These are phyloP conservation scores for Tethea ocularis DNA, from an alignment of 2,888 invertebrate genomes.

Conservation along the genomic window DNA sequence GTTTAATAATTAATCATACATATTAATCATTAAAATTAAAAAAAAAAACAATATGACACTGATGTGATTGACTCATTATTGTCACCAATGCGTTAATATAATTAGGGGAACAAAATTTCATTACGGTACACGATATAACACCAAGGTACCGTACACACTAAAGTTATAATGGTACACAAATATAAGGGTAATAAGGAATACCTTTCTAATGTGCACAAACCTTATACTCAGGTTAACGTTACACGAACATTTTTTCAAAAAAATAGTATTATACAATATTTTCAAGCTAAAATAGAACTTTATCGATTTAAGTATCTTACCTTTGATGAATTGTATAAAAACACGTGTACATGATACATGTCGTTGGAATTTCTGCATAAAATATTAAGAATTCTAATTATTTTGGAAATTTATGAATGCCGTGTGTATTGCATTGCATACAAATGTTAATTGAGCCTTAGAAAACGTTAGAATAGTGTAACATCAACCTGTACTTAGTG, in stretches of 20 bases:
- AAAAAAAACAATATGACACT: constrained; percentile 56
- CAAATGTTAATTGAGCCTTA: constrained; percentile 10
- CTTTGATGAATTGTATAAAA: neutral
- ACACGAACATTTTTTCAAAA: constrained; percentile 28
- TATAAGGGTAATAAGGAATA: constrained; percentile 30
- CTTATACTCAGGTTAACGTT: constrained; percentile 41
- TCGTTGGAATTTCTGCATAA: neutral
- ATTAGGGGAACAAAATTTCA: constrained; percentile 20
- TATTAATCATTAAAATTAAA: constrained; percentile 16
- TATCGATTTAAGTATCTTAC: neutral
- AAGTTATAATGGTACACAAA: constrained; percentile 30
- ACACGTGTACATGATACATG: neutral
- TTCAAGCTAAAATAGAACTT: neutral
- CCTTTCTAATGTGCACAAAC: constrained; percentile 54
- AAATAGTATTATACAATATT: constrained; percentile 12
- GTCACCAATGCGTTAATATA: constrained; percentile 45
- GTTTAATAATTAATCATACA: constrained; percentile 9
- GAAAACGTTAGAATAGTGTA: constrained; percentile 34
- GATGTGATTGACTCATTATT: constrained; percentile 65
- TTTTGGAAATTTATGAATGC: neutral
- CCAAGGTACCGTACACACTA: constrained; percentile 54
- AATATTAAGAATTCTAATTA: neutral
- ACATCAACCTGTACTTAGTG: constrained; percentile 41
- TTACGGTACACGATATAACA: constrained; percentile 26
- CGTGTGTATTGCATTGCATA: neutral